Evolutionary conservation across 2,113 vertebrate species (phyloP), one percentile per base, ranked within the genome.

Genomic region (Zapornia atra): DNA sequence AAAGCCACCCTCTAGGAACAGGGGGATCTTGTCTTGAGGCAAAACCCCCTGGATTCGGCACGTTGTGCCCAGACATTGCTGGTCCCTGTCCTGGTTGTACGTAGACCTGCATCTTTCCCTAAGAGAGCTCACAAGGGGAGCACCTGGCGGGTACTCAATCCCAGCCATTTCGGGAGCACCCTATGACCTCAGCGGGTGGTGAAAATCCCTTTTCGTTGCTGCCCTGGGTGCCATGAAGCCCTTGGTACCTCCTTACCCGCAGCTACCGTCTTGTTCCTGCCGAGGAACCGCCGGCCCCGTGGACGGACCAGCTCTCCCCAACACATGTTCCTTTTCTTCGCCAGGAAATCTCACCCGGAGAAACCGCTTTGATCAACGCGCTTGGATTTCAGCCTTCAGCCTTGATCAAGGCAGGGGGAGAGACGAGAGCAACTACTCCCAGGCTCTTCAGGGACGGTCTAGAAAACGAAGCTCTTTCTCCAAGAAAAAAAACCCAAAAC

Each of bases 381-480:
- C 79, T 96, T 96, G 91, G 94, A 96, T 95, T 95, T 69, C 95
- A 97, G 94, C 83, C 94, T 90, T 92, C 87, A 96, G 91, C 83
- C 90, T 94, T 95, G 96, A 97, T 96, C 83, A 93, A 96, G 96
- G 92, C 93, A 36, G 89, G 65, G 56, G 95, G 93, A 96, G 95
- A 94, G 91, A 94, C 0, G 4, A 36, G 93, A 73, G 64, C 3
- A 31, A 86, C 85, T 3, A 73, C 78, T 87, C 21, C 0, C 2
- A 2, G 81, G 59, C 56, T 90, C 91, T 96, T 94, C 34, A 66
- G 92, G 91, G 91, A 95, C 1, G 1, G 25, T 3, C 70, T 76
- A 79, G 88, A 72, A 89, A 94, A 72, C 0, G 6, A 28, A 91
- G 77, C 77, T 93, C 34, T 12, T 71, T 34, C 94, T 91, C 70